Evolutionary conservation across 2,113 vertebrate genomes (phyloP).

Genomic region (Ciconia maguari): DNA sequence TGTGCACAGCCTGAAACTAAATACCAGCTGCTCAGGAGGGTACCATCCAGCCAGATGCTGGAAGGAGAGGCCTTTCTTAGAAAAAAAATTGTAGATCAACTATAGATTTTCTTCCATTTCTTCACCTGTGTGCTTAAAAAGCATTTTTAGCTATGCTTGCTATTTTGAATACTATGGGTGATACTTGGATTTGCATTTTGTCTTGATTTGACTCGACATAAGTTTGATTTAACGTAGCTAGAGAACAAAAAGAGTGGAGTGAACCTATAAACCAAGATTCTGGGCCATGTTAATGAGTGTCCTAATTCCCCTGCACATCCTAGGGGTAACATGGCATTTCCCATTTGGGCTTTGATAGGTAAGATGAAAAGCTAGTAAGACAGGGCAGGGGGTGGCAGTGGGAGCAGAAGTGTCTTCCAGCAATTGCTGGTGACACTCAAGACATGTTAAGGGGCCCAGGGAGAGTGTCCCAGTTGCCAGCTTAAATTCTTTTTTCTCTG

Average conservation of each 20-base stretch:
- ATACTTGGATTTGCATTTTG: background rate
- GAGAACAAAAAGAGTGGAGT: background rate
- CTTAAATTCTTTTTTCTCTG: background rate
- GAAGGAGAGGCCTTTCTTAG: background rate
- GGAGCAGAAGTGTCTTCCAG: background rate
- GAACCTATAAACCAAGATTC: background rate
- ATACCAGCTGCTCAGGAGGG: background rate
- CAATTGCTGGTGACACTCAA: background rate
- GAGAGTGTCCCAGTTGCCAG: background rate
- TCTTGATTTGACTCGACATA: background rate
- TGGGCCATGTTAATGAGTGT: background rate
- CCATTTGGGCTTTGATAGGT: background rate
- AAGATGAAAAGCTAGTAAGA: background rate
- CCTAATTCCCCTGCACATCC: background rate
- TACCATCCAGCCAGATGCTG: background rate
- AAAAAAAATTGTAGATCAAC: background rate
- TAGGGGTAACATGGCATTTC: background rate
- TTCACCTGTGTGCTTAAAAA: background rate
- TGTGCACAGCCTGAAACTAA: background rate
- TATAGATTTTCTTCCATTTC: background rate
- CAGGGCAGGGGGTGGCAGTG: rapidly evolving
- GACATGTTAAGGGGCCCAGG: background rate
- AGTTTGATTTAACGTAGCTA: background rate
- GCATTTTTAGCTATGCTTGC: background rate
- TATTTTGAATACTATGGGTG: background rate